phyloP scores from a whole-genome alignment of 2,888 invertebrate species.

The Leptopilina syphax region DNA sequence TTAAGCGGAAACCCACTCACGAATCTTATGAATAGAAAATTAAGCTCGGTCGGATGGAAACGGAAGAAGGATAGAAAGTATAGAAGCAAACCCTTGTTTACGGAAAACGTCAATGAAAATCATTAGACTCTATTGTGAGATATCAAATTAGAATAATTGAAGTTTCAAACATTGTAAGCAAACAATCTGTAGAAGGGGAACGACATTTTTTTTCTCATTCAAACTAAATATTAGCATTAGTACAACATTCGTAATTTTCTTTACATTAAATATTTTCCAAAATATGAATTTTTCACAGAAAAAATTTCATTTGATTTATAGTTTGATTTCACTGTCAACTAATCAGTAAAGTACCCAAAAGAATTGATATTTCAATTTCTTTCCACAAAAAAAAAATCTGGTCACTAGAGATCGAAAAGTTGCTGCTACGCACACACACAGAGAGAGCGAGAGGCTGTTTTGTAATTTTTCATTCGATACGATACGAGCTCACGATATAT shows the following conservation, averaged over 20 bases:
- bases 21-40: constrained; percentile 36
- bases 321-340: too few species aligned
- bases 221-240: background rate
- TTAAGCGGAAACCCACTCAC: constrained; percentile 16
- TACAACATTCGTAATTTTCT: too few species aligned
- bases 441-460: constrained; percentile 57
- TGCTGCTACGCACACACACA: constrained; percentile 44
- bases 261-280: too few species aligned
- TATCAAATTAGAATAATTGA: constrained; percentile 1
- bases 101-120: constrained; percentile 13
- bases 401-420: constrained; percentile 46
- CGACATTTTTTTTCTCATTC: too few species aligned
- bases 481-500: constrained; percentile 53
- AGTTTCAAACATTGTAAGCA: background rate
- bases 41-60: constrained; percentile 5
- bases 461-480: constrained; percentile 71
- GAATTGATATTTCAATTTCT: too few species aligned
- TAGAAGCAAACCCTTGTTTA: constrained; percentile 13
- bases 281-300: too few species aligned
- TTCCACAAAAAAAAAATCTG: constrained; percentile 39
- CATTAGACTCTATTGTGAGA: constrained; percentile 15
- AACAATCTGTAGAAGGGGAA: background rate
- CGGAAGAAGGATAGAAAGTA: background rate
- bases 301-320: too few species aligned
- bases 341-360: too few species aligned